Evolutionary conservation across 2,888 invertebrate species (phyloP).

Genomic region (Acronicta leporina): DNA sequence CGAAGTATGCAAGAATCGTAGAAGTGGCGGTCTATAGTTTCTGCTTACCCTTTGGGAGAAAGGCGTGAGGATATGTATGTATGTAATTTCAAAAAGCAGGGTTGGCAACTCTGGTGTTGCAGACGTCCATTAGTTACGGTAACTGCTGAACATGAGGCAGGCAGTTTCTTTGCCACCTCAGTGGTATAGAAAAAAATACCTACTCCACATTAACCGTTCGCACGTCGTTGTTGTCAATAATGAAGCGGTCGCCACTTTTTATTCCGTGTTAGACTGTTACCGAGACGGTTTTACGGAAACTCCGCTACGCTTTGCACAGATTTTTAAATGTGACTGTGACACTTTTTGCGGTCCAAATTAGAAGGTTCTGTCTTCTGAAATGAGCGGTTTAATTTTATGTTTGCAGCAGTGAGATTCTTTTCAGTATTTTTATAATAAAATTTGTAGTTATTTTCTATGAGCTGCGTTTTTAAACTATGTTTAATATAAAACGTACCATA

Average conservation of each 20-base stretch:
- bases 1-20: too few relatives aligned
- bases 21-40: too few relatives aligned
- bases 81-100: too few relatives aligned
- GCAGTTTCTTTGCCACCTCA: too few relatives aligned
- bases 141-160: too few relatives aligned
- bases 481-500: too few relatives aligned
- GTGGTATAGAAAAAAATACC: slow-evolving; percentile 15
- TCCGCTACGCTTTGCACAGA: slow-evolving; percentile 27
- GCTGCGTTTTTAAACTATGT: too few relatives aligned
- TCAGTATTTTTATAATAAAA: background rate
- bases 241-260: slow-evolving; percentile 58
- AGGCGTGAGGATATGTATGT: too few relatives aligned
- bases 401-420: background rate
- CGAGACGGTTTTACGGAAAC: slow-evolving; percentile 37
- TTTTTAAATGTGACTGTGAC: slow-evolving; percentile 26
- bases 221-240: slow-evolving; percentile 50
- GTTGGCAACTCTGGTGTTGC: too few relatives aligned
- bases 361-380: slow-evolving; percentile 23
- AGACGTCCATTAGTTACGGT: too few relatives aligned
- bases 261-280: slow-evolving; percentile 40
- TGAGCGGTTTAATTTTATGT: slow-evolving; percentile 2
- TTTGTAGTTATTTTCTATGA: too few relatives aligned
- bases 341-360: slow-evolving; percentile 45
- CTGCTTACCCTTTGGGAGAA: too few relatives aligned
- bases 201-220: slow-evolving; percentile 25